Evolutionary conservation across 2,888 invertebrate genomes (phyloP), one percentile per base, ranked within the genome.

Genomic region (Clunio marinus): DNA sequence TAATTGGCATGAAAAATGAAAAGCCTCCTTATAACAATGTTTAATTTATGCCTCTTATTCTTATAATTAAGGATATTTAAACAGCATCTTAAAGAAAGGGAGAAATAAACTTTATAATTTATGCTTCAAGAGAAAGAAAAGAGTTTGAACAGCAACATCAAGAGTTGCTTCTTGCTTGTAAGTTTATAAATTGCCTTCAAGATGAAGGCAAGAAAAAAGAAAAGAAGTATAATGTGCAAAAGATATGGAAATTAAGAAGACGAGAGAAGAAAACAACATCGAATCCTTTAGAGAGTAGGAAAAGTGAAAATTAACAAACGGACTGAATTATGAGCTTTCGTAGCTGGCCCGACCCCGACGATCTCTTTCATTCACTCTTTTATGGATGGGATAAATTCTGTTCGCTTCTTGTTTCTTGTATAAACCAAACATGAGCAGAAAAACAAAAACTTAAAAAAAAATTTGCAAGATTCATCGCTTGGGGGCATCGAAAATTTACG

Each of bases 1-100:
- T 51, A 65, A 51, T 51, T 51, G 51, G 65, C 28, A 65, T 55
- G 46, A 66, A 55, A 55, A 66, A 28, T 55, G 32, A 55, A 63
- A 63, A 46, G 63, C 27, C 28, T 46, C 20, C 24, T 24, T 41
- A 22, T 63, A 41, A 63, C 63, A 63, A 45, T 46, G 63, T 28
- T 5, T 25, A 27, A 57, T 25, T 27, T 22, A 27, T 57, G 27
- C 27, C n/a, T 24, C 57, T 13, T 57, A 57, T 57, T 27, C 57
- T 27, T 57, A 57, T 57, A 57, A 57, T 57, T 57, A 57, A 27
- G 57, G 57, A 24, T 57, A 22, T 57, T 57, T 57, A 27, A 57
- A 57, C 57, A 27, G 57, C 51, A 20, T 25, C 27, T n/a, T 10
- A 57, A 27, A 10, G 27, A 57, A 57, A 13, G 57, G 27, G 25